A percentile compares a stretch with the other conserved stretches of the same genome.
phyloP scores from a whole-genome alignment of 2,797 vertebrate species.

The Meriones psammophilus region DNA sequence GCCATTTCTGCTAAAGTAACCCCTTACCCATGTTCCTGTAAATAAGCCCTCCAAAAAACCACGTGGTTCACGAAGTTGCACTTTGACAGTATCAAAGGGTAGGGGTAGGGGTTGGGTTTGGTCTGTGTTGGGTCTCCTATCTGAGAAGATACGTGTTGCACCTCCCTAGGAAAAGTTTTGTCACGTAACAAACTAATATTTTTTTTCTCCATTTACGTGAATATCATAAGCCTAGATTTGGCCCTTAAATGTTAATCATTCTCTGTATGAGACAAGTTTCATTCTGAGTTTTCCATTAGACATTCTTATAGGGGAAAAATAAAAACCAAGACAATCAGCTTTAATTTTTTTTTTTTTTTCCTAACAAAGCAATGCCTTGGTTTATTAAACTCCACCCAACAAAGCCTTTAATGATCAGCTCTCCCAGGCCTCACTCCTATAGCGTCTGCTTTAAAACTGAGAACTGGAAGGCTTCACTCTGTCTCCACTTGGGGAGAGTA shows the following conservation, averaged over 20 bases:
- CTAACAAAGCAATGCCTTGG: slow-evolving; percentile 7
- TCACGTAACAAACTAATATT: not conserved
- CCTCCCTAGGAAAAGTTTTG: not conserved
- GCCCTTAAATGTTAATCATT: not conserved
- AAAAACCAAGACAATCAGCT: slow-evolving; percentile 56
- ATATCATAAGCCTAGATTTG: not conserved
- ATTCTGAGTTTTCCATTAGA: slow-evolving; percentile 40
- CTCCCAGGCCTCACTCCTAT: not conserved
- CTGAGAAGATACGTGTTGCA: not conserved
- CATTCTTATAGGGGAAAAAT: not conserved
- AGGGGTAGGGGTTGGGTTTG: too few relatives aligned
- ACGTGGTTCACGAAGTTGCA: not conserved
- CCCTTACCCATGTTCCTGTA: not conserved
- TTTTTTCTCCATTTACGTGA: not conserved
- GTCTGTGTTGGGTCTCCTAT: not conserved
- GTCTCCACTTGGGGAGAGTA: slow-evolving; percentile 43
- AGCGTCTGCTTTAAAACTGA: slow-evolving; percentile 47
- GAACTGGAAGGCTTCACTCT: slow-evolving; percentile 51
- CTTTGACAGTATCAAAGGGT: not conserved
- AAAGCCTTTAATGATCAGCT: slow-evolving; percentile 63
- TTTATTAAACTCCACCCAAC: slow-evolving; percentile 65
- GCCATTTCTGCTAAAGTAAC: not conserved
- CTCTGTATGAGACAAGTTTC: slow-evolving; percentile 15
- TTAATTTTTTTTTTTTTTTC: not conserved
- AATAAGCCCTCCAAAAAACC: not conserved